phyloP scores from a whole-genome alignment of 2,888 invertebrate genomes.

The Gonocerus acuteangulatus region DNA sequence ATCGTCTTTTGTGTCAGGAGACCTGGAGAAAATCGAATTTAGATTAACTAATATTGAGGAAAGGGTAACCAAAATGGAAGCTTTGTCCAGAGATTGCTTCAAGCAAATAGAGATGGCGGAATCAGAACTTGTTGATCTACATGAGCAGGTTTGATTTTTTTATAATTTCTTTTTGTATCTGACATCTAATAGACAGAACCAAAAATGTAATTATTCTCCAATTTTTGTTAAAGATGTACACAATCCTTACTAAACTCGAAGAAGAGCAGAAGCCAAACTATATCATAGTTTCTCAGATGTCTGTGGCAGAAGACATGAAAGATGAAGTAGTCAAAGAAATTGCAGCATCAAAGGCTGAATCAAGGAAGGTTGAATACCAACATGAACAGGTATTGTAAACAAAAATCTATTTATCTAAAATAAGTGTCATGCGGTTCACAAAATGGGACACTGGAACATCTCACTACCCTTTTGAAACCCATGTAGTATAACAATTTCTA shows the following conservation, averaged over 20 bases:
- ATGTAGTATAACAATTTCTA: too few relatives aligned
- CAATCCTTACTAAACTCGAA: slow-evolving; percentile 10
- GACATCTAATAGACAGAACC: too few relatives aligned
- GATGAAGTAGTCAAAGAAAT: too few relatives aligned
- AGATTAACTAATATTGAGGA: neutral
- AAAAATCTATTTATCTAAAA: too few relatives aligned
- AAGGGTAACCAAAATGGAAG: neutral
- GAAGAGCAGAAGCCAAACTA: slow-evolving; percentile 5
- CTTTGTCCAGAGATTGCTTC: neutral
- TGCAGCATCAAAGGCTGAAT: too few relatives aligned
- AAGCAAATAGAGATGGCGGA: neutral
- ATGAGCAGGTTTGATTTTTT: slow-evolving; percentile 13
- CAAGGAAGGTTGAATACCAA: too few relatives aligned
- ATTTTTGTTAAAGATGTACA: slow-evolving; percentile 14
- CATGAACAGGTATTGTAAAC: too few relatives aligned
- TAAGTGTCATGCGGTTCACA: too few relatives aligned
- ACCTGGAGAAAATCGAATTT: slow-evolving; percentile 7
- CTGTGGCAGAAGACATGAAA: neutral
- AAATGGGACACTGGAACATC: too few relatives aligned
- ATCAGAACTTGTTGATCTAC: slow-evolving; percentile 14
- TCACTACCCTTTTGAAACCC: too few relatives aligned
- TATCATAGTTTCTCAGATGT: slow-evolving; percentile 9
- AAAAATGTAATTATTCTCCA: too few relatives aligned
- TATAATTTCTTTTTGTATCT: too few relatives aligned
- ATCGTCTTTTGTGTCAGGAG: neutral